phyloP scores from a whole-genome alignment of 2,888 invertebrate species.

The Eretmocerus hayati region DNA sequence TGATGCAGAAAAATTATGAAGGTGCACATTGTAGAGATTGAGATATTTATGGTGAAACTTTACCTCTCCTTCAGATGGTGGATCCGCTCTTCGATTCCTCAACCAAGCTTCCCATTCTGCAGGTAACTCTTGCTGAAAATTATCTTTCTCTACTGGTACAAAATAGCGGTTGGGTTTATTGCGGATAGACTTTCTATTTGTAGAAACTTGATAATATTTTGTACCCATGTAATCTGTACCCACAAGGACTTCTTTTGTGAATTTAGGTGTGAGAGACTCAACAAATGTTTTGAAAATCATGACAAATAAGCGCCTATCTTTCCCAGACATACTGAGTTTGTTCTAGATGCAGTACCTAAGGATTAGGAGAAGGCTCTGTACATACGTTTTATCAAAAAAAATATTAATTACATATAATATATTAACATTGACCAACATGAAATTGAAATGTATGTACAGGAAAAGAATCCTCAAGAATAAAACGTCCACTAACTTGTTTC shows the following conservation, averaged over 20 bases:
- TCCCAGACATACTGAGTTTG: too few relatives aligned
- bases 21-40: too few relatives aligned
- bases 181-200: constrained; percentile 9
- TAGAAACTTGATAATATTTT: constrained; percentile 65
- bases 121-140: constrained; percentile 67
- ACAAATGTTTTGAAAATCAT: constrained; percentile 57
- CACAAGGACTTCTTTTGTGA: constrained; percentile 42
- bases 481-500: too few relatives aligned
- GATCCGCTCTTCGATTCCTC: constrained; percentile 54
- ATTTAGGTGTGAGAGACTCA: constrained; percentile 52
- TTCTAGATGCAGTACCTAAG: too few relatives aligned
- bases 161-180: constrained; percentile 66
- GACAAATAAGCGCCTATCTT: constrained; percentile 31
- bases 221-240: constrained; percentile 79
- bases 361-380: too few relatives aligned
- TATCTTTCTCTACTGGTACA: constrained; percentile 58
- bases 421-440: too few relatives aligned
- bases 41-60: background rate
- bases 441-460: too few relatives aligned
- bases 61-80: constrained; percentile 70
- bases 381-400: too few relatives aligned
- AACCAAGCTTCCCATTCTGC: constrained; percentile 89
- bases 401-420: too few relatives aligned
- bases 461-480: too few relatives aligned
- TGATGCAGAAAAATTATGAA: too few relatives aligned